Base-by-base conservation (phyloP, 2,888 invertebrate genomes). In the Yponomeuta cagnagella region DNA sequence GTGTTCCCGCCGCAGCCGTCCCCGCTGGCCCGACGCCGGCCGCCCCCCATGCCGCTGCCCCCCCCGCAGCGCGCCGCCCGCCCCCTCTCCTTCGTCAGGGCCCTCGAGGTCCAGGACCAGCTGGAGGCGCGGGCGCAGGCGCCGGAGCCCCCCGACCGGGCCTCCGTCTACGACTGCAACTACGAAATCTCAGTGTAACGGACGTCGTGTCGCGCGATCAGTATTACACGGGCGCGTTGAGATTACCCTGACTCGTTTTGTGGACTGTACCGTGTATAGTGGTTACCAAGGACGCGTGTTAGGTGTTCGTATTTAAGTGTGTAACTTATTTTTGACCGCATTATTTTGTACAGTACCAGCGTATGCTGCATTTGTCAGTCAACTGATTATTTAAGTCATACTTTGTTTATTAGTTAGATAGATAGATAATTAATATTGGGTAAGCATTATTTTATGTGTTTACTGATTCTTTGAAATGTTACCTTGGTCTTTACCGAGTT, bases 151-250 rank as follows among this genome's bases (percentile, higher is more conserved):
- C 96, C 97, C 70, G 97, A 97, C 87, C 95, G 97, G 79, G 96
- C 96, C 80, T 97, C 97, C 88, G 96, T 97, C 76, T 98, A 98
- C 90, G 97, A 98, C 89, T 97, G 97, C 95, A 98, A 97, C 93
- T 97, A 98, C 90, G 98, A 98, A 91, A 98, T 98, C 93, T 97
- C 97, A 78, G 97, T 98, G 94, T 98, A 96, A 96, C 75, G 23
- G 23, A 58, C 70, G 48, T 63, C 30, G 63, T 58, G 33, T n/a
- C 43, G 43, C 43, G 8, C 43, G 43, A 43, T 8, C 43, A 43
- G 43, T 43, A 43, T 43, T 43, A 43, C 43, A 43, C 8, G 43
- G 43, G 43, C 43, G 43, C 43, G 43, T 43, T 43, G 43, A 43
- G 43, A 43, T 43, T 43, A 43, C 15, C 63, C 15, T 12, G 52